Evolutionary conservation across 1,140 invertebrate genomes (phyloP).

Genomic region (Orchestia grillus): DNA sequence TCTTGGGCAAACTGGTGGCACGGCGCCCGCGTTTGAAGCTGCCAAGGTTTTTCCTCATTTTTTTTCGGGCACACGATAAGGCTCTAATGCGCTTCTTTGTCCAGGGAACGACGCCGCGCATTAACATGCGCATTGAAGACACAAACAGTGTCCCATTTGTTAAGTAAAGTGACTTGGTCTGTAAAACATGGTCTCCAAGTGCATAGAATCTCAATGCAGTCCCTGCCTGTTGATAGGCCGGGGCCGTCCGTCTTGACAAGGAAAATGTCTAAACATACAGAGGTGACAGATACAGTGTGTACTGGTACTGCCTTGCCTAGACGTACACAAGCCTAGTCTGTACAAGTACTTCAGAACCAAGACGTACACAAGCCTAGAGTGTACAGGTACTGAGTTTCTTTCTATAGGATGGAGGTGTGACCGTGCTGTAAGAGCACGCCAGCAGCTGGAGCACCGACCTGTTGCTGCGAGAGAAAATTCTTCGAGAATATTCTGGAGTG

Average conservation of each 20-base stretch:
- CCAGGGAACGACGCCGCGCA: not conserved
- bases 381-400: not conserved
- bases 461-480: not conserved
- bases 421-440: not conserved
- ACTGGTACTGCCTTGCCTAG: too few relatives aligned
- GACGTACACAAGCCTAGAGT: not conserved
- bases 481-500: not conserved
- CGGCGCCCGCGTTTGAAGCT: not conserved
- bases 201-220: conserved; percentile 7
- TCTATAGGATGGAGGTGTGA: not conserved
- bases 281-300: too few relatives aligned
- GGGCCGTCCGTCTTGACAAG: not conserved
- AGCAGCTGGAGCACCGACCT: not conserved
- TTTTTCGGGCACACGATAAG: not conserved
- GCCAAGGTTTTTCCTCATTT: not conserved
- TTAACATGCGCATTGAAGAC: conserved; percentile 23
- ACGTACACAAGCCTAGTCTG: not conserved
- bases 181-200: not conserved
- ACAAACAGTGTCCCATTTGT: not conserved
- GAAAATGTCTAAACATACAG: not conserved
- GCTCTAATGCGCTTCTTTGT: conserved; percentile 25
- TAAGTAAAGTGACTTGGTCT: not conserved
- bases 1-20: not conserved
- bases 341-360: too few relatives aligned
- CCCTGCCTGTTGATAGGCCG: not conserved